Evolutionary conservation across 2,797 vertebrate genomes (phyloP).

Genomic region (Nannoperca obscura): DNA sequence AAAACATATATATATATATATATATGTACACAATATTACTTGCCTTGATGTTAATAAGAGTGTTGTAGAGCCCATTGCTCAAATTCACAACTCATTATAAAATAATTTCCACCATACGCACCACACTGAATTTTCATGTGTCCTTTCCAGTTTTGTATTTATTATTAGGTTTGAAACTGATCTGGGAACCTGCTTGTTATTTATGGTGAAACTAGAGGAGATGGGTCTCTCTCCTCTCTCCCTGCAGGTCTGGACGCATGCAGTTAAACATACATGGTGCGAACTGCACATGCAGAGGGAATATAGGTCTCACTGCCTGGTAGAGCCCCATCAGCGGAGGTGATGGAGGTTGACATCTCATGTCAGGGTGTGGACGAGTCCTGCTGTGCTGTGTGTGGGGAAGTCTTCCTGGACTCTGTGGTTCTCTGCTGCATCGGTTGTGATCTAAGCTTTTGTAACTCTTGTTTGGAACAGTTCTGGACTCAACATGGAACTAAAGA

Average conservation of each 20-base stretch:
- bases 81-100: neutral
- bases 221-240: slow-evolving; percentile 16
- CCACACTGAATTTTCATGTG: neutral
- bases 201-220: slow-evolving; percentile 49
- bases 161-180: slow-evolving; percentile 8
- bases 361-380: slow-evolving; percentile 48
- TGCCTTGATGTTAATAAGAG: neutral
- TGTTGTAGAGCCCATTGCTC: neutral
- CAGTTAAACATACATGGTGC: slow-evolving; percentile 37
- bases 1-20: neutral
- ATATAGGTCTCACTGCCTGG: slow-evolving; percentile 6
- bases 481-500: slow-evolving; percentile 47
- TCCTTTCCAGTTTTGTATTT: slow-evolving; percentile 1
- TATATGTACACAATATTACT: neutral
- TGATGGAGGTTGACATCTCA: slow-evolving; percentile 47
- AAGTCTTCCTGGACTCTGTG: slow-evolving; percentile 53
- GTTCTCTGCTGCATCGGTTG: slow-evolving; percentile 66
- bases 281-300: slow-evolving; percentile 38
- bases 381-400: slow-evolving; percentile 53
- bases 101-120: neutral
- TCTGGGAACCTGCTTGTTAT: slow-evolving; percentile 9
- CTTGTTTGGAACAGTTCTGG: slow-evolving; percentile 67
- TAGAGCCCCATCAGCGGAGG: slow-evolving; percentile 14
- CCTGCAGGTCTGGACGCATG: neutral
- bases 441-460: slow-evolving; percentile 55